Evolutionary conservation across 2,888 invertebrate species (phyloP).

Genomic region (Drosophila nr. fundita): DNA sequence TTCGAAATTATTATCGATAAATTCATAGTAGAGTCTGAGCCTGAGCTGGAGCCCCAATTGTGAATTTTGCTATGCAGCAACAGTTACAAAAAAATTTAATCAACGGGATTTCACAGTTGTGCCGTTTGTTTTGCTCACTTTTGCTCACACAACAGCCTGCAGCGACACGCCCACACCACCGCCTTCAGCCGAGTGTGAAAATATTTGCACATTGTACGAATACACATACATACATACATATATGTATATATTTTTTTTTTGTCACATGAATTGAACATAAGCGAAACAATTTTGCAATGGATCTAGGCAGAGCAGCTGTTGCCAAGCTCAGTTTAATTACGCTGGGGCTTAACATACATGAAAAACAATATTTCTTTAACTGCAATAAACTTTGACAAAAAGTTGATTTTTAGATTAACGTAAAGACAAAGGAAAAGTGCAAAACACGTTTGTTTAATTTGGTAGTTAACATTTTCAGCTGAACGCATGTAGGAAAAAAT

Average conservation of each 20-base stretch:
- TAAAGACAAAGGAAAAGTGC: not conserved
- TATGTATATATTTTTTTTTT: constrained; percentile 20
- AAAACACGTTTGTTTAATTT: not conserved
- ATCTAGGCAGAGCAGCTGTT: constrained; percentile 34
- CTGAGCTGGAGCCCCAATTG: not conserved
- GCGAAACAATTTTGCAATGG: constrained; percentile 18
- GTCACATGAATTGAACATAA: constrained; percentile 28
- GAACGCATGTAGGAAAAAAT: too few relatives aligned
- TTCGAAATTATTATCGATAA: constrained; percentile 34
- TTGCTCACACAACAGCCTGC: not conserved
- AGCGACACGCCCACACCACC: constrained; percentile 7
- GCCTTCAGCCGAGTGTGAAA: constrained; percentile 6
- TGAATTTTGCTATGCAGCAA: constrained; percentile 21
- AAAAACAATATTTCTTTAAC: not conserved
- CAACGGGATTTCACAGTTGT: constrained; percentile 26
- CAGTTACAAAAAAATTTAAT: constrained; percentile 51
- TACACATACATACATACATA: constrained; percentile 11
- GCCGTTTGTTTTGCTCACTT: constrained; percentile 23
- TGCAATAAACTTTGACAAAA: not conserved
- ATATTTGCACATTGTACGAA: constrained; percentile 10
- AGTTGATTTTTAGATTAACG: too few relatives aligned
- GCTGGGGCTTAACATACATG: not conserved
- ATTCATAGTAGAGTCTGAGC: constrained; percentile 8
- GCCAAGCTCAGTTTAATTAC: constrained; percentile 43
- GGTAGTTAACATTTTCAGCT: not conserved